A percentile compares a stretch with the other conserved stretches of the same genome.
phyloP scores from a whole-genome alignment of 1,140 invertebrate species.

The Plectrocnemia conspersa region DNA sequence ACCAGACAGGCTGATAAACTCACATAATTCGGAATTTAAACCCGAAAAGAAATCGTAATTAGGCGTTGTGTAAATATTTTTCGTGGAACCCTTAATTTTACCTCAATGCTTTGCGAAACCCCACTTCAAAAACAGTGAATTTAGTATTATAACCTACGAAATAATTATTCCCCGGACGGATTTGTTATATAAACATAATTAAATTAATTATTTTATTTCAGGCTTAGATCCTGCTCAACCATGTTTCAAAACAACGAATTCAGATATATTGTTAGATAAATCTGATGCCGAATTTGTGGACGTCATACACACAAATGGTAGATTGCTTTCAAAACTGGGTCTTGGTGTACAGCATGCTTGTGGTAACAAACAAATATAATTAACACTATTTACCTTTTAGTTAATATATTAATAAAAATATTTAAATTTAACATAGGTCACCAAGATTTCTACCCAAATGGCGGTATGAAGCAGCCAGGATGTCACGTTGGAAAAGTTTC shows the following conservation, averaged over 20 bases:
- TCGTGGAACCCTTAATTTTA: no score
- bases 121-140: no score
- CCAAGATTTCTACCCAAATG: constrained; percentile 66
- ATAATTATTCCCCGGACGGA: constrained; percentile 32
- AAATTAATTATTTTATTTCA: constrained; percentile 39
- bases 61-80: no score
- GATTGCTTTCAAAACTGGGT: constrained; percentile 48
- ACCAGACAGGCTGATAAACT: no score
- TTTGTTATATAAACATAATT: neutral
- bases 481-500: constrained; percentile 40
- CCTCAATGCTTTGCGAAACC: no score
- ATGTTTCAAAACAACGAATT: constrained; percentile 51
- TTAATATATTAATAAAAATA: neutral
- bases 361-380: constrained; percentile 39
- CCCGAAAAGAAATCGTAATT: no score
- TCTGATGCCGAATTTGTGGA: constrained; percentile 62
- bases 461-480: constrained; percentile 55
- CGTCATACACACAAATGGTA: constrained; percentile 60
- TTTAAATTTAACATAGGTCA: constrained; percentile 49
- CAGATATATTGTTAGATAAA: constrained; percentile 50
- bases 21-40: no score
- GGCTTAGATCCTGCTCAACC: constrained; percentile 63
- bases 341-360: constrained; percentile 52
- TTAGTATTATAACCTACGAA: no score
- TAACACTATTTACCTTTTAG: neutral